Evolutionary conservation across 2,113 vertebrate species (phyloP), one percentile per base, ranked within the genome.

Genomic region (Spea bombifrons): DNA sequence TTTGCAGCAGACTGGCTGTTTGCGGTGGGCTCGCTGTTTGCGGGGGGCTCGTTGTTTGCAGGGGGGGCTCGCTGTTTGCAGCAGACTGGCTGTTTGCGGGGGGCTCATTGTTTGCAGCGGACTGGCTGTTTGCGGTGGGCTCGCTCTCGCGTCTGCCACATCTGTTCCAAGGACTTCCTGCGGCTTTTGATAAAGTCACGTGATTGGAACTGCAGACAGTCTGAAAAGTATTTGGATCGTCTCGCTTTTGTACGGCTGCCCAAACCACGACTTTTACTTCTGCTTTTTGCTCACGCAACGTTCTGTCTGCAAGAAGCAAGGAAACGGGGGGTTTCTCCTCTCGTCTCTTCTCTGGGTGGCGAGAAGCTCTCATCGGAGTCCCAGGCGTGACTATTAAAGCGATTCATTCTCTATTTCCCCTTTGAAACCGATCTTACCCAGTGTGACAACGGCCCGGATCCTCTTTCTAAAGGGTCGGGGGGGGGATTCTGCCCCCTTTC

Each of bases 151-250:
- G 82, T 76, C 57, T 81, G 82, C 85, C 87, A 63, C 78, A 82
- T 90, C 89, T 88, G 89, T 85, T 89, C 80, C 9, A 84, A 73
- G 57, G 85, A 83, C 86, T 91, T 89, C 91, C 90, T 87, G 90
- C 89, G 91, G 89, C 86, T 89, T 88, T 88, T 85, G 86, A 84
- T 85, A 81, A 45, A 86, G 86, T 88, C 88, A 77, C 68, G 69
- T 87, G 87, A 87, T 82, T 84, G 87, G 82, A 84, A 82, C 70
- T 3, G 17, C 85, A 89, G 85, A 85, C 84, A 77, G 86, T 85
- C 88, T 88, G 83, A 82, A 83, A 0, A 81, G 84, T 55, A 75
- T 86, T 88, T 48, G 16, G 81, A 84, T 82, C 84, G 86, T 89
- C 84, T 88, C 64, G 5, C 83, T 82, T 73, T 57, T 80, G 48